Evolutionary conservation across 2,888 invertebrate species (phyloP), one percentile per base, ranked within the genome.

Genomic region (Rhingia rostrata): DNA sequence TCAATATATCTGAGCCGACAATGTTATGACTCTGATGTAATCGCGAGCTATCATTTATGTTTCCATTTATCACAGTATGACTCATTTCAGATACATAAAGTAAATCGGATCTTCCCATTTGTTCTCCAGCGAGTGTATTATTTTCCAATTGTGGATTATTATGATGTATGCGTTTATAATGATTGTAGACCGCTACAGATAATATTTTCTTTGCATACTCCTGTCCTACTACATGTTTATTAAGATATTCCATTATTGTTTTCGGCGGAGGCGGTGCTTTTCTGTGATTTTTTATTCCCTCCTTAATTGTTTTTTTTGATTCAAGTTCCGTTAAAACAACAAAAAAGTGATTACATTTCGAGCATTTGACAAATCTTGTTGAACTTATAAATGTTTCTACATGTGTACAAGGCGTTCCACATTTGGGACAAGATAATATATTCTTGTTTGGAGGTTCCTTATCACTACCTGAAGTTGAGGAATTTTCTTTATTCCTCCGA

Each of bases 171-270:
- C 99, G 93, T 92, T 99, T 99, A 92, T 99, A 99, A 91, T 99
- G 99, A 92, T 99, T 99, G 93, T 99, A 99, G 0, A 99, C 99
- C 9, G 99, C 99, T 41, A 99, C 99, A 0, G 99, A 96, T 43
- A 99, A 93, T 45, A 99, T 98, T 92, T 99, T 99, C 92, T 99
- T 99, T 0, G 99, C 99, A 91, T 96, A 95, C 87, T 98, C 97
- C 92, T 99, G 99, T 0, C 99, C 99, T 30, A 99, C 96, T 10
- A 99, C 99, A 92, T 98, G 98, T 89, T 96, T 96, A 92, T 99
- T 97, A 86, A 99, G 93, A 92, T 97, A 99, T 89, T 98, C 97
- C 93, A 96, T 98, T 86, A 99, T 99, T 95, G 98, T 98, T 92
- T 97, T 98, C 0, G 98, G 98, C 1, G 97, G 97, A 5, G 98